These are phyloP conservation scores for Periphyllus acericola DNA, from an alignment of 2,888 invertebrate species.

Conservation along the genomic window DNA sequence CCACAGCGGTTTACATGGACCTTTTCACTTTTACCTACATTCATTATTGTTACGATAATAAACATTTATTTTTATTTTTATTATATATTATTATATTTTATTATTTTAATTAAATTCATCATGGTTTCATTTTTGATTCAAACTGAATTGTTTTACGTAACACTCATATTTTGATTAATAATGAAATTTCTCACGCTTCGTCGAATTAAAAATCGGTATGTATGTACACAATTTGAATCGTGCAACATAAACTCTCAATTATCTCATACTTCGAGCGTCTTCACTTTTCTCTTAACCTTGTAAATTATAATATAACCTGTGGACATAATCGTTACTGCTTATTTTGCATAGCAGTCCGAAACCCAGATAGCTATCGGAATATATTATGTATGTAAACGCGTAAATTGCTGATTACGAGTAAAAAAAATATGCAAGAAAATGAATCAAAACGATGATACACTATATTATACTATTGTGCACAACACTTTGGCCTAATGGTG, in stretches of 20 bases:
- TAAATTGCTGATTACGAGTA: not conserved
- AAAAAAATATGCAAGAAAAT: not conserved
- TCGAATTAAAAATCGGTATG: not conserved
- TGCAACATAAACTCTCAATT: conserved; percentile 25
- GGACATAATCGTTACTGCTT: not conserved
- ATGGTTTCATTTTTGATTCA: no score
- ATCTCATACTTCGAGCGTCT: not conserved
- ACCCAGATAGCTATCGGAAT: not conserved
- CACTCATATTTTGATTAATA: not conserved
- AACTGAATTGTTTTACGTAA: not conserved
- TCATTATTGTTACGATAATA: no score
- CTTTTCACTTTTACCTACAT: no score
- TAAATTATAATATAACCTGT: not conserved
- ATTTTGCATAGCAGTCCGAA: not conserved
- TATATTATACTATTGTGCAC: not conserved
- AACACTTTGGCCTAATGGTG: no score
- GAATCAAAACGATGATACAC: not conserved
- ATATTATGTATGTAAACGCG: not conserved
- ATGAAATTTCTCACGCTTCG: not conserved
- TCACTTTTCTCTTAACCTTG: not conserved
- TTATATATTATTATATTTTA: no score
- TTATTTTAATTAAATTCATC: no score
- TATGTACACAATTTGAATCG: not conserved
- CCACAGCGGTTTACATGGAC: no score
- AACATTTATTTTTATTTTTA: no score